Percentiles rank a stretch among this genome's conserved stretches.
These are phyloP conservation scores for Neria commutata DNA, from an alignment of 2,888 invertebrate species.

Conservation along the genomic window DNA sequence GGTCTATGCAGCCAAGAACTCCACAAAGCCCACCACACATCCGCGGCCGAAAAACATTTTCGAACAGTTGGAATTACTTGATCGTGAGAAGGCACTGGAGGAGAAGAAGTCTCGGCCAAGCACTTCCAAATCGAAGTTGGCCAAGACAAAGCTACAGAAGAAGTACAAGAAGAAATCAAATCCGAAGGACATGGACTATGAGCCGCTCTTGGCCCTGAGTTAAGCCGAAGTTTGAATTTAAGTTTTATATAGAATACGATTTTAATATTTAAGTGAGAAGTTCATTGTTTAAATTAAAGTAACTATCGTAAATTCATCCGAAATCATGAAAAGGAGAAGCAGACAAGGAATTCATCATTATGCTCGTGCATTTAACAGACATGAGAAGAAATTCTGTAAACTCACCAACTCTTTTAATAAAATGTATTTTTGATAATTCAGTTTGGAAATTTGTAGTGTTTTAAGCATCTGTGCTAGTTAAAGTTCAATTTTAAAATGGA, in stretches of 20 bases:
- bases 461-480: too few species aligned
- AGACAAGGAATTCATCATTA: too few species aligned
- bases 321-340: not conserved
- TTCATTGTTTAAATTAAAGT: not conserved
- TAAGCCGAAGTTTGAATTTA: conserved; percentile 39
- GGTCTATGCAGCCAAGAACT: conserved; percentile 83
- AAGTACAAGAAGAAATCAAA: conserved; percentile 63
- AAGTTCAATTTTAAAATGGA: too few species aligned
- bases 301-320: not conserved
- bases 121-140: conserved; percentile 72
- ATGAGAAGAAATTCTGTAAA: too few species aligned
- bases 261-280: not conserved
- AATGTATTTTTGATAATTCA: too few species aligned
- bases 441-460: too few species aligned
- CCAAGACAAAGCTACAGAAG: conserved; percentile 64
- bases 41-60: conserved; percentile 79
- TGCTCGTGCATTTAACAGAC: too few species aligned
- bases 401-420: too few species aligned
- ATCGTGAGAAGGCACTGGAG: conserved; percentile 65
- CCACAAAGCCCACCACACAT: conserved; percentile 63
- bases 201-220: conserved; percentile 60
- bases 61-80: conserved; percentile 77
- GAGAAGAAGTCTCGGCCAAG: conserved; percentile 59
- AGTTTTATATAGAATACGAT: not conserved
- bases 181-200: conserved; percentile 57